These are phyloP conservation scores for Cairina moschata DNA, from an alignment of 2,113 vertebrate species.

Conservation along the genomic window DNA sequence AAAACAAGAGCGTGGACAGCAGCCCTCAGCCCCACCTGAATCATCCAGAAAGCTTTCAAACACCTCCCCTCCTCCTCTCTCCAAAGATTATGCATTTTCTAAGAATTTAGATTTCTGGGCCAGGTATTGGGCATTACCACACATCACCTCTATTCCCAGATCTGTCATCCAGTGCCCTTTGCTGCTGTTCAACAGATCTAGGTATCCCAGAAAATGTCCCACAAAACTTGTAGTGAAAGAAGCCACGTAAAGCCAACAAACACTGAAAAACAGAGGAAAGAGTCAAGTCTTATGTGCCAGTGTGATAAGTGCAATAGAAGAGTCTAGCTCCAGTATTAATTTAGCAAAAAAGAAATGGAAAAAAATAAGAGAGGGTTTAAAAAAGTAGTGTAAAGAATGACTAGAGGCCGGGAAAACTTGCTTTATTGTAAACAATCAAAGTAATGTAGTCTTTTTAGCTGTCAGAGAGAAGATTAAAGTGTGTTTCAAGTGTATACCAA, in stretches of 20 bases:
- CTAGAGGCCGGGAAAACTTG: background rate
- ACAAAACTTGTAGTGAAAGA: background rate
- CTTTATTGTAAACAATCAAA: background rate
- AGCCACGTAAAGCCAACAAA: background rate
- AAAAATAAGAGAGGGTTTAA: background rate
- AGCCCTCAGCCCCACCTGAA: background rate
- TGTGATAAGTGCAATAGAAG: background rate
- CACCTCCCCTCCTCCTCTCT: rapidly evolving
- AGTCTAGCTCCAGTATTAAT: background rate
- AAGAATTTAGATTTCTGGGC: background rate
- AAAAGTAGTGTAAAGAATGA: background rate
- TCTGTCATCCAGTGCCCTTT: background rate
- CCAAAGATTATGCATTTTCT: background rate
- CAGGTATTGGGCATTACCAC: background rate
- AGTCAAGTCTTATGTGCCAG: rapidly evolving
- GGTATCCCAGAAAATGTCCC: background rate
- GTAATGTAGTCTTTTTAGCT: background rate
- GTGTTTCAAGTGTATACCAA: background rate
- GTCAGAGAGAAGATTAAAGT: background rate
- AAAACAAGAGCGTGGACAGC: background rate
- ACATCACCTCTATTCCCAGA: background rate
- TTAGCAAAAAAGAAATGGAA: background rate
- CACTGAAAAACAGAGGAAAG: background rate
- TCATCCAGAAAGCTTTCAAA: background rate
- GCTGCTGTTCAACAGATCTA: background rate